Percentiles rank a stretch among this genome's conserved stretches.
Evolutionary conservation across 2,888 invertebrate genomes (phyloP).

Genomic region (Zaprionus obscuricornis): DNA sequence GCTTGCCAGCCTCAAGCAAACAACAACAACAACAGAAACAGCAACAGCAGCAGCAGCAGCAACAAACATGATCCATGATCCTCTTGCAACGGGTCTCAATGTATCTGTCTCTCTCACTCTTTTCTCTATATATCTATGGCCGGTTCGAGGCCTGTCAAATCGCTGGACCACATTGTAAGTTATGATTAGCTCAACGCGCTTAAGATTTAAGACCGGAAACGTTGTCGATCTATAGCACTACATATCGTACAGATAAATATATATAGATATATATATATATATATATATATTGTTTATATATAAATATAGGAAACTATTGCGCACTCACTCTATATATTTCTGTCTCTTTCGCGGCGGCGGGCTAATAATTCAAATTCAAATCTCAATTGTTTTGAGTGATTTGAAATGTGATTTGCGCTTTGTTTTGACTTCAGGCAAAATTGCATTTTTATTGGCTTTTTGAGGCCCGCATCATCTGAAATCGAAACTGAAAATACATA

Average conservation of each 20-base stretch:
- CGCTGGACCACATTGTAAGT: constrained; percentile 79
- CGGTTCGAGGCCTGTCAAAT: constrained; percentile 74
- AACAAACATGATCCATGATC: constrained; percentile 69
- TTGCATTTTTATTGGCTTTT: constrained; percentile 62
- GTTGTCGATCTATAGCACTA: constrained; percentile 23
- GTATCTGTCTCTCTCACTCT: constrained; percentile 24
- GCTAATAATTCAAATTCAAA: constrained; percentile 76
- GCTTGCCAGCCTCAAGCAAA: constrained; percentile 68
- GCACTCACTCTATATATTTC: too few relatives aligned
- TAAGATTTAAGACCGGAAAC: constrained; percentile 79
- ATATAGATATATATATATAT: too few relatives aligned
- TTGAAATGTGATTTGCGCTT: constrained; percentile 70
- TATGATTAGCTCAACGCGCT: constrained; percentile 79
- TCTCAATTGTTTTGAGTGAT: constrained; percentile 76
- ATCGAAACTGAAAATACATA: constrained; percentile 34
- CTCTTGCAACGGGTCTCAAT: constrained; percentile 53
- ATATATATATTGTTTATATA: too few relatives aligned
- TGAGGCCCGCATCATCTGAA: constrained; percentile 52
- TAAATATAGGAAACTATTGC: too few relatives aligned
- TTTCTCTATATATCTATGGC: constrained; percentile 37
- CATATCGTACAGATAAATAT: not conserved
- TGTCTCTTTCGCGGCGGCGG: constrained; percentile 19
- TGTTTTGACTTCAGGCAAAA: constrained; percentile 65
- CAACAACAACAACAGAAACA: constrained; percentile 1
- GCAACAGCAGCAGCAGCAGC: constrained; percentile 19